Conservation (phyloP, 2,888 invertebrate species). For the Neoascia interrupta region DNA sequence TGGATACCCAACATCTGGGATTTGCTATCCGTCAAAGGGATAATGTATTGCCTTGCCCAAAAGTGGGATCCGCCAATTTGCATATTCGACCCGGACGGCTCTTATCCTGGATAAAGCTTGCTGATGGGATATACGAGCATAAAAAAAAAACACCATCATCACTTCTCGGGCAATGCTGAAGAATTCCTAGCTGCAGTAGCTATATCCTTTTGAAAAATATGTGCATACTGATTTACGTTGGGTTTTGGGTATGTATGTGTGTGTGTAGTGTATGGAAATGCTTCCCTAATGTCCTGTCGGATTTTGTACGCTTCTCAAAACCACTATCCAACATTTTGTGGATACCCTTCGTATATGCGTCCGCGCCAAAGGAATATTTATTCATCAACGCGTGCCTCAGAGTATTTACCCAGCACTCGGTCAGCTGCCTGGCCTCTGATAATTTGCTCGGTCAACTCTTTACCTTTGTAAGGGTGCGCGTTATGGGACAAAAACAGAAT, state of each 20-base stretch:
- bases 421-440: constrained; percentile 76
- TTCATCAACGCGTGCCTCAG: constrained; percentile 65
- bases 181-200: constrained; percentile 51
- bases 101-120: constrained; percentile 44
- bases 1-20: constrained; percentile 68
- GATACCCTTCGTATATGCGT: constrained; percentile 4
- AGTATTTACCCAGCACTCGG: constrained; percentile 67
- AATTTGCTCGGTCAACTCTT: constrained; percentile 74
- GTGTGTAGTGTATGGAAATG: constrained; percentile 3
- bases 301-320: constrained; percentile 2
- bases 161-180: constrained; percentile 27
- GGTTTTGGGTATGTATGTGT: constrained; percentile 2
- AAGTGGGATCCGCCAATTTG: constrained; percentile 64
- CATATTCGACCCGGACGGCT: constrained; percentile 60
- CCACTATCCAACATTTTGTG: constrained; percentile 8
- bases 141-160: constrained; percentile 34
- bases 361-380: constrained; percentile 41
- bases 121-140: constrained; percentile 8
- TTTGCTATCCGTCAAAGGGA: constrained; percentile 67
- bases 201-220: constrained; percentile 63
- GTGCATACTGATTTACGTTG: constrained; percentile 61
- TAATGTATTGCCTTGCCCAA: constrained; percentile 62
- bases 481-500: constrained; percentile 48
- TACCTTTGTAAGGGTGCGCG: constrained; percentile 56
- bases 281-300: constrained; percentile 32